phyloP scores from a whole-genome alignment of 2,888 invertebrate genomes.

The Latrodectus hesperus region DNA sequence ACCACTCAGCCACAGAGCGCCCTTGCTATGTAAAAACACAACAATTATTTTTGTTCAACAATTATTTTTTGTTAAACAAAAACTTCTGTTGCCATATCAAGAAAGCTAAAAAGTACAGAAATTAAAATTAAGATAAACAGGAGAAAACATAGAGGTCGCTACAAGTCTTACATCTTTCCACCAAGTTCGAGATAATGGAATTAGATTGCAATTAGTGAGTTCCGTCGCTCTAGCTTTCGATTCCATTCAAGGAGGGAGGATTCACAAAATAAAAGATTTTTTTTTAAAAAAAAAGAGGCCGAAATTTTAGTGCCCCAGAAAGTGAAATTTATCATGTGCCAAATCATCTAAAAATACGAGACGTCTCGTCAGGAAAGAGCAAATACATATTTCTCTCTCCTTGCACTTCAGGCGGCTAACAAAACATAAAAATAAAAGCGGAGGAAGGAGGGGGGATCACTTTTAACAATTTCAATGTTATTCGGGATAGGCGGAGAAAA shows the following conservation, averaged over 20 bases:
- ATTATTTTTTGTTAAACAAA: no score
- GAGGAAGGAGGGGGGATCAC: conserved; percentile 4
- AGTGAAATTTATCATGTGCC: conserved; percentile 56
- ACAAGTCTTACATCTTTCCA: no score
- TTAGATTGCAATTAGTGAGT: no score
- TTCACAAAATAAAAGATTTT: background rate
- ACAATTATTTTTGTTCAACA: no score
- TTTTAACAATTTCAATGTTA: conserved; percentile 28
- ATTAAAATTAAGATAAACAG: no score
- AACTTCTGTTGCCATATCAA: no score
- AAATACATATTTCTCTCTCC: conserved; percentile 41
- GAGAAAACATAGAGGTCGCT: no score
- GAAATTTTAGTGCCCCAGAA: conserved; percentile 30
- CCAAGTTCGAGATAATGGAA: no score
- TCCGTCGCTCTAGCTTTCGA: no score
- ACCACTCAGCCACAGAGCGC: no score
- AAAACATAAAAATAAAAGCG: background rate
- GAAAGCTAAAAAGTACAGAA: no score
- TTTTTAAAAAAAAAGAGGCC: background rate
- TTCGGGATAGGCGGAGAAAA: conserved; percentile 10
- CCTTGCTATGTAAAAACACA: no score
- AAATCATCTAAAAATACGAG: conserved; percentile 46
- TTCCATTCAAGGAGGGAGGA: background rate
- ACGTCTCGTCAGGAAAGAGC: conserved; percentile 24
- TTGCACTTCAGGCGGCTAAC: background rate